phyloP scores from a whole-genome alignment of 2,888 invertebrate genomes.

The Axea sp. region DNA sequence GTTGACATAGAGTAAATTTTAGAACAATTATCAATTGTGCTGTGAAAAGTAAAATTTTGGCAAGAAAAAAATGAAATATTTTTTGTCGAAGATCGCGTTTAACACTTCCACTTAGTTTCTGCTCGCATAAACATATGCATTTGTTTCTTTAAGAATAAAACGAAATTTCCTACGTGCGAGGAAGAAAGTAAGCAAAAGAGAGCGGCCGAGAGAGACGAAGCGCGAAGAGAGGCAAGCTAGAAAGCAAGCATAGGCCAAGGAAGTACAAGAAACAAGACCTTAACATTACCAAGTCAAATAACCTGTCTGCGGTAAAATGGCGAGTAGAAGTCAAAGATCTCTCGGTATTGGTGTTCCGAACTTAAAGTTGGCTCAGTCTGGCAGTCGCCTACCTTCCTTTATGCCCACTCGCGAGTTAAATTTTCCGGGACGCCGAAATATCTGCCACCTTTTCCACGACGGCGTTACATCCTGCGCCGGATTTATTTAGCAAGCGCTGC shows the following conservation, averaged over 20 bases:
- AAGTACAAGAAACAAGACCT: conserved; percentile 65
- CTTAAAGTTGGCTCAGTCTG: conserved; percentile 70
- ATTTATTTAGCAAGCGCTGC: conserved; percentile 65
- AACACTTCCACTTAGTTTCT: conserved; percentile 52
- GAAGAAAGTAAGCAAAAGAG: conserved; percentile 9
- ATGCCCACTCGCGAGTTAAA: conserved; percentile 62
- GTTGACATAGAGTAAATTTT: too few relatives aligned
- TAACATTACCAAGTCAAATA: conserved; percentile 78
- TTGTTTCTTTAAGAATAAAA: conserved; percentile 55
- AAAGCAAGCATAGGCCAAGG: conserved; percentile 26
- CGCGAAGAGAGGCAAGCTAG: conserved; percentile 11
- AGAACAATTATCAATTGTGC: too few relatives aligned
- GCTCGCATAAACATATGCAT: conserved; percentile 54
- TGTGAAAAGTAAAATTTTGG: too few relatives aligned
- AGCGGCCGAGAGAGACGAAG: background rate
- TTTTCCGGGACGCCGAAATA: conserved; percentile 66
- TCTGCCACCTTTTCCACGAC: conserved; percentile 63
- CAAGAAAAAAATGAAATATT: too few relatives aligned
- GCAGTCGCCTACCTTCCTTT: conserved; percentile 37
- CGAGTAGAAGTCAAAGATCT: conserved; percentile 67
- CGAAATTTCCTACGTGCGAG: conserved; percentile 8
- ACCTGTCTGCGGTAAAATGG: conserved; percentile 70
- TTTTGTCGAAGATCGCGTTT: too few relatives aligned
- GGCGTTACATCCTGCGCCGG: conserved; percentile 42
- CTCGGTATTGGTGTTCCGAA: conserved; percentile 55